Base-by-base conservation (phyloP, 2,888 invertebrate species). In the Nomada fucata region DNA sequence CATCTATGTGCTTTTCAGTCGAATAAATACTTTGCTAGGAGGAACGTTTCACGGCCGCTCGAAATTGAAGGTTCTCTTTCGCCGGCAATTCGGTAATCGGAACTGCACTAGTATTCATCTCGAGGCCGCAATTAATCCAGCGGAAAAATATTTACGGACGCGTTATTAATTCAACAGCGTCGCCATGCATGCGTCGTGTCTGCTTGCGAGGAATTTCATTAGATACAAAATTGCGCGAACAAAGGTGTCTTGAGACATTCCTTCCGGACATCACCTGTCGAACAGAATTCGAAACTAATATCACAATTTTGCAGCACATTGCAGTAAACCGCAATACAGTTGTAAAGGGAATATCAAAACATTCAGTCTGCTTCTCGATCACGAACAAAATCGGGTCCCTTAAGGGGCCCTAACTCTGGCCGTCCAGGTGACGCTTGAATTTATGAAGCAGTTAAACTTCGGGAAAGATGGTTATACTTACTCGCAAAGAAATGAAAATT, bases 201-300 rank as follows among this genome's bases (percentile, higher is more conserved):
- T 18, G 5, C 29, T 15, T 36, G 18, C 20, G n/a, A 77, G 65
- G 79, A 77, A 71, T 79, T 61, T 79, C 79, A 77, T 77, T 79
- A 79, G 70, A 55, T 61, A 50, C 53, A 79, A 69, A 20, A 77
- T 77, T 71, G 60, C 50, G 70, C 71, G 60, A 67, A 10, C 42
- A 61, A 73, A 20, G 59, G 76, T 64, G 70, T 2, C 63, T 15
- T 26, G 47, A 44, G 20, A 26, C n/a, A 20, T 67, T 20, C 26
- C 36, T 50, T 18, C 9, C 47, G n/a, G 36, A 61, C 61, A 60
- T 65, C 64, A 72, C 29, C 73, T 73, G 76, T 29, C 57, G 64
- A 50, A 64, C 47, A 64, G n/a, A 13, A 29, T 47, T 3, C 47
- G 15, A 47, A 47, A 47, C 13, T 47, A 15, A 47, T 44, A 1